These are phyloP conservation scores for Bolinopsis microptera DNA, from an alignment of 37 sponge, comb jelly and placozoan species.

Conservation along the genomic window DNA sequence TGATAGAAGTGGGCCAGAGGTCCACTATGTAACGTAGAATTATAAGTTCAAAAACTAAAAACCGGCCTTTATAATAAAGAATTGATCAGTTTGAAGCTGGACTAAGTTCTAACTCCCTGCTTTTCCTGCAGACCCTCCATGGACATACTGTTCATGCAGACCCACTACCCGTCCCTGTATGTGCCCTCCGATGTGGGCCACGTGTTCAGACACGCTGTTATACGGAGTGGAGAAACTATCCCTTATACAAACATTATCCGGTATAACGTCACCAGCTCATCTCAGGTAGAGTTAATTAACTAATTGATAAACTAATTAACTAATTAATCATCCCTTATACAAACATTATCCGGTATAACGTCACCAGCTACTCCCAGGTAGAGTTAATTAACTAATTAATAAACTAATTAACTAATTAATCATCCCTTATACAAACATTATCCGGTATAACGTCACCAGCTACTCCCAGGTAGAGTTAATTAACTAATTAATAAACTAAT, in stretches of 20 bases:
- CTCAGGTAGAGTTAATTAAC: conserved; percentile 3
- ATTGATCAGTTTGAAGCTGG: too few species aligned
- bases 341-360: conserved; percentile 17
- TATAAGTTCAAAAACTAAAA: too few species aligned
- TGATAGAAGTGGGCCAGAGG: too few species aligned
- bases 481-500: too few species aligned
- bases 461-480: neutral
- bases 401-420: too few species aligned
- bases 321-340: conserved; percentile 43
- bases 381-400: too few species aligned
- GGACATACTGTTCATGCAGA: conserved; percentile 12
- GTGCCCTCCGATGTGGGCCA: neutral
- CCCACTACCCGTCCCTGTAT: neutral
- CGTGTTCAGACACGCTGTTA: conserved; percentile 24
- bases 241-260: conserved; percentile 58
- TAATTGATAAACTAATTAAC: too few species aligned
- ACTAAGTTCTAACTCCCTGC: too few species aligned
- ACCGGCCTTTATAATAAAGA: too few species aligned
- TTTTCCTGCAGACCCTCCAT: conserved; percentile 6
- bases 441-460: neutral
- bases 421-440: conserved; percentile 27
- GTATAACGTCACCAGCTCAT: neutral
- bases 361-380: neutral
- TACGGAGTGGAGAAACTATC: neutral
- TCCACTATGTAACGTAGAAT: too few species aligned